Evolutionary conservation across 37 sponge, comb jelly and placozoan species (phyloP).

Genomic region (Ianthella basta): DNA sequence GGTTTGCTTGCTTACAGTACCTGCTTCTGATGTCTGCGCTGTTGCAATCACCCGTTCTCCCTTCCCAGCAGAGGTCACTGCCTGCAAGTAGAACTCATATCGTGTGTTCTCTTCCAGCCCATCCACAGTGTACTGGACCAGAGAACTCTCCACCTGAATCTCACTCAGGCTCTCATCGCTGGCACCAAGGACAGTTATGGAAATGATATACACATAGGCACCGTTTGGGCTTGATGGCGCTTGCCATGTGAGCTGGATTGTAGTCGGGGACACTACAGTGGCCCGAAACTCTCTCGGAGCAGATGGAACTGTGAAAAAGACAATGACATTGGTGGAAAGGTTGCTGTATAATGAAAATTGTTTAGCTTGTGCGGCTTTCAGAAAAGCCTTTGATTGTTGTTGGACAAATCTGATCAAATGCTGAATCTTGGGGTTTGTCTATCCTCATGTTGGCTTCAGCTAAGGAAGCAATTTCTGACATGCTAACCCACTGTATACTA

Average conservation of each 20-base stretch:
- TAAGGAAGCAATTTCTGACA: no score
- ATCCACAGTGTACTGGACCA: background rate
- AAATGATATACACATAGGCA: background rate
- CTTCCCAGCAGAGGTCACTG: background rate
- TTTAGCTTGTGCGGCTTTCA: no score
- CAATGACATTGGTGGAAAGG: no score
- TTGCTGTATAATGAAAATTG: no score
- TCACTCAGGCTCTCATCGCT: no score
- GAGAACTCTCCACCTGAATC: no score
- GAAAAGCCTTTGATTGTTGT: no score
- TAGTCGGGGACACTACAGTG: background rate
- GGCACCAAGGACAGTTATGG: no score
- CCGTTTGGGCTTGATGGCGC: constrained; percentile 7
- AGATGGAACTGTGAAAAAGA: constrained; percentile 1
- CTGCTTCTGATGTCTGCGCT: background rate
- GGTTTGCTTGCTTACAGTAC: background rate
- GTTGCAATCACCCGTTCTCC: background rate
- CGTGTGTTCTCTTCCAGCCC: constrained; percentile 1
- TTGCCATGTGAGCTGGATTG: background rate
- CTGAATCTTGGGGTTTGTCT: no score
- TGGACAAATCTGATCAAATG: no score
- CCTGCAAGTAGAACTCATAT: constrained; percentile 23
- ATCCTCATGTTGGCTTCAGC: no score
- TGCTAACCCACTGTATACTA: no score
- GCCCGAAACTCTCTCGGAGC: constrained; percentile 3